A percentile compares a stretch with the other conserved stretches of the same genome.
Evolutionary conservation across 64 coral and sea anemone genomes (phyloP).

Genomic region (Stylophora pistillata): DNA sequence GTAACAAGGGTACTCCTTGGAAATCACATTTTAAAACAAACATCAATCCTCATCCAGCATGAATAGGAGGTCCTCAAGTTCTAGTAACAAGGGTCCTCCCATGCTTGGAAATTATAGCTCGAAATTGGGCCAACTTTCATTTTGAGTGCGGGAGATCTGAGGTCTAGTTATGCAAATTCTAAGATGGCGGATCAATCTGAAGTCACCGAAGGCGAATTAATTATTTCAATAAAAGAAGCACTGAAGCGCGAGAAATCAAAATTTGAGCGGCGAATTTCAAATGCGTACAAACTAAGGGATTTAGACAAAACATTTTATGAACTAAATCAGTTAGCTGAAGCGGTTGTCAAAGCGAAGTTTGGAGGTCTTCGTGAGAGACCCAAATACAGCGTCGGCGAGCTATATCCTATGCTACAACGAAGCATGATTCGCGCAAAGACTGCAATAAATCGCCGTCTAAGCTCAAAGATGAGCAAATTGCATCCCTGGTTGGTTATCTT

Average conservation of each 20-base stretch:
- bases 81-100: too few relatives aligned
- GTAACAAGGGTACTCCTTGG: too few relatives aligned
- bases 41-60: too few relatives aligned
- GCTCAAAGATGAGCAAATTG: constrained; percentile 61
- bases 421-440: constrained; percentile 11
- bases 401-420: constrained; percentile 61
- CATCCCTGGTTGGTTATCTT: constrained; percentile 38
- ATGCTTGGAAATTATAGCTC: constrained; percentile 16
- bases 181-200: constrained; percentile 3
- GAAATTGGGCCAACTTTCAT: background rate
- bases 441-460: constrained; percentile 37
- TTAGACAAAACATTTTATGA: constrained; percentile 36
- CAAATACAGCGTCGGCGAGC: constrained; percentile 26
- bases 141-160: background rate
- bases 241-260: background rate
- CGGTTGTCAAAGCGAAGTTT: too few relatives aligned
- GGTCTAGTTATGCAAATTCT: background rate
- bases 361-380: constrained; percentile 33
- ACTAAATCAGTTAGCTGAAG: constrained; percentile 22
- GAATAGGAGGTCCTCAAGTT: too few relatives aligned
- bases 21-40: too few relatives aligned
- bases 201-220: background rate
- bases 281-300: constrained; percentile 26
- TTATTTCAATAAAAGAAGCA: background rate
- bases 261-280: background rate